A percentile compares a stretch with the other conserved stretches of the same genome.
phyloP scores from a whole-genome alignment of 2,888 invertebrate species.

The Lamellibrachia columna region DNA sequence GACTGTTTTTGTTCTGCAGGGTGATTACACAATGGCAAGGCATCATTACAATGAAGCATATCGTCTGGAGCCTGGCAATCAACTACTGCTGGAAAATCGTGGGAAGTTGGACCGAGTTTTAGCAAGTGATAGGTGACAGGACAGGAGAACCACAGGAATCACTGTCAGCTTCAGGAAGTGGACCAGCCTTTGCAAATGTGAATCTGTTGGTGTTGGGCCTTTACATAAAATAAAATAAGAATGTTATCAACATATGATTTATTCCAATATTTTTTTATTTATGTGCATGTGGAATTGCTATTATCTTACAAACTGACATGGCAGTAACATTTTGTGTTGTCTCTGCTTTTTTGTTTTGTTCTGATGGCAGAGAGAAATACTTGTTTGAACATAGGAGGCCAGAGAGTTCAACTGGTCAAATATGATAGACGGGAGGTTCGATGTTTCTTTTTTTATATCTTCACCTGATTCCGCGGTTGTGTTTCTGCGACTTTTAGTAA shows the following conservation, averaged over 20 bases:
- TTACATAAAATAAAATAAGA: not conserved
- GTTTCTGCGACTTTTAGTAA: too few species aligned
- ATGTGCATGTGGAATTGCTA: not conserved
- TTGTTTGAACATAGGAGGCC: not conserved
- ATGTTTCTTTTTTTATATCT: too few species aligned
- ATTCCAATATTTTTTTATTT: not conserved
- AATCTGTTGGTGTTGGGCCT: not conserved
- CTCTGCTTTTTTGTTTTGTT: not conserved
- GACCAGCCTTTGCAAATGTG: not conserved
- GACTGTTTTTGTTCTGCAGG: slow-evolving; percentile 7
- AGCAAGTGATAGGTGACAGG: not conserved
- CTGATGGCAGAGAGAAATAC: not conserved
- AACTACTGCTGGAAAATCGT: not conserved
- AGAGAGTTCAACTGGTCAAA: too few species aligned
- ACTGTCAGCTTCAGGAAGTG: not conserved
- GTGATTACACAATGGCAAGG: not conserved
- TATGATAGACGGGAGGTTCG: too few species aligned
- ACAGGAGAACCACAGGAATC: too few species aligned
- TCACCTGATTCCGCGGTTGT: too few species aligned
- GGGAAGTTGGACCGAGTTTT: not conserved
- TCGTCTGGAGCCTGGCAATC: slow-evolving; percentile 19
- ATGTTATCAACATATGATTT: not conserved
- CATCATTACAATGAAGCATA: slow-evolving; percentile 13
- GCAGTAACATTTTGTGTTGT: not conserved
- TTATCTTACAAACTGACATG: not conserved